Evolutionary conservation across 2,888 invertebrate species (phyloP).

Genomic region (Leptopterna dolabrata): DNA sequence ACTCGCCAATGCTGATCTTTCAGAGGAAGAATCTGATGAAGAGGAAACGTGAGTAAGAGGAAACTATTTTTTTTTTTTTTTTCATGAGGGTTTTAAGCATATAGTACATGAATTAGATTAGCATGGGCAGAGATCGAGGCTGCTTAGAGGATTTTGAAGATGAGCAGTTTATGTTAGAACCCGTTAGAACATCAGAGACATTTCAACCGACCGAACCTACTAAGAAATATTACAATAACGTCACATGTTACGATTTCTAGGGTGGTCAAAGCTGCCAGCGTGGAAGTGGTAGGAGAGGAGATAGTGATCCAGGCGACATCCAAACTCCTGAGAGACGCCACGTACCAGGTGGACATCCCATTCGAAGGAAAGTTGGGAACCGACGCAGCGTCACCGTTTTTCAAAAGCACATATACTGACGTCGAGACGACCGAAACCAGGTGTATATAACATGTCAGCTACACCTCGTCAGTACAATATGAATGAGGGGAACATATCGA

Average conservation of each 20-base stretch:
- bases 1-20: constrained; percentile 61
- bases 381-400: constrained; percentile 76
- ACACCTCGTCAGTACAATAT: too few relatives aligned
- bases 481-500: too few relatives aligned
- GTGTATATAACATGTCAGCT: constrained; percentile 43
- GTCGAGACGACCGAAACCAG: constrained; percentile 63
- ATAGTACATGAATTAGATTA: too few relatives aligned
- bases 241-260: constrained; percentile 44
- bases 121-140: too few relatives aligned
- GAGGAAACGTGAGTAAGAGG: constrained; percentile 61
- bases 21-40: constrained; percentile 63
- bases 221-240: constrained; percentile 30
- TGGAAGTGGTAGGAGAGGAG: constrained; percentile 59
- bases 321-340: constrained; percentile 65
- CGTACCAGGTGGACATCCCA: constrained; percentile 74
- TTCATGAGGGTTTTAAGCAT: too few relatives aligned
- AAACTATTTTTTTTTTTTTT: background rate
- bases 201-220: too few relatives aligned
- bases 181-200: too few relatives aligned
- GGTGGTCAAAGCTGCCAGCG: constrained; percentile 26
- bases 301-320: constrained; percentile 59
- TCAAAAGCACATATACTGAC: constrained; percentile 74
- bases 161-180: too few relatives aligned
- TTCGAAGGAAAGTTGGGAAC: constrained; percentile 77
- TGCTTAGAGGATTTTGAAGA: too few relatives aligned